Evolutionary conservation across 2,888 invertebrate species (phyloP).

Genomic region (Microctonus aethiopoides): DNA sequence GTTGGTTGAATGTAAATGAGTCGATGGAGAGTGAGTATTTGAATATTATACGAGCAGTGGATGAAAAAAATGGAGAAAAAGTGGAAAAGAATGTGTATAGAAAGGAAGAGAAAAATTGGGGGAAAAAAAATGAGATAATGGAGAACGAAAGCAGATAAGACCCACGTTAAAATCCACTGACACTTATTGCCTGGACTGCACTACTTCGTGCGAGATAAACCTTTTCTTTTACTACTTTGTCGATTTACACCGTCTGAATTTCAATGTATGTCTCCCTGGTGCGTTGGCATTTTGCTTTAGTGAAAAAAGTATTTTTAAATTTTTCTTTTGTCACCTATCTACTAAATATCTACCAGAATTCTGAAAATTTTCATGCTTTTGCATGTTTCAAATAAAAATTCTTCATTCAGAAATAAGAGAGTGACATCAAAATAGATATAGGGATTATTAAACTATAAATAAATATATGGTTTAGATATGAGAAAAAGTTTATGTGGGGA

Average conservation of each 20-base stretch:
- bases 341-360: neutral
- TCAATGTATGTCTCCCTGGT: slow-evolving; percentile 39
- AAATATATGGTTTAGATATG: no score
- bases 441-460: no score
- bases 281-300: neutral
- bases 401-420: no score
- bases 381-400: no score
- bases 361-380: no score
- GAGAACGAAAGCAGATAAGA: slow-evolving; percentile 2
- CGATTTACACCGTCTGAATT: slow-evolving; percentile 44
- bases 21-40: slow-evolving; percentile 11
- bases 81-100: neutral
- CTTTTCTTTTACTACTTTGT: slow-evolving; percentile 20
- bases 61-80: neutral
- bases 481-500: no score
- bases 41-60: neutral
- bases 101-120: neutral
- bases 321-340: neutral
- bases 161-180: slow-evolving; percentile 51
- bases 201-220: slow-evolving; percentile 16
- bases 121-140: neutral
- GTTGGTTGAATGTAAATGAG: neutral
- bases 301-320: neutral
- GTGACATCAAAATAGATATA: no score
- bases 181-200: slow-evolving; percentile 53